Evolutionary conservation across 2,888 invertebrate genomes (phyloP), one percentile per base, ranked within the genome.

Genomic region (Trichopria drosophilae): DNA sequence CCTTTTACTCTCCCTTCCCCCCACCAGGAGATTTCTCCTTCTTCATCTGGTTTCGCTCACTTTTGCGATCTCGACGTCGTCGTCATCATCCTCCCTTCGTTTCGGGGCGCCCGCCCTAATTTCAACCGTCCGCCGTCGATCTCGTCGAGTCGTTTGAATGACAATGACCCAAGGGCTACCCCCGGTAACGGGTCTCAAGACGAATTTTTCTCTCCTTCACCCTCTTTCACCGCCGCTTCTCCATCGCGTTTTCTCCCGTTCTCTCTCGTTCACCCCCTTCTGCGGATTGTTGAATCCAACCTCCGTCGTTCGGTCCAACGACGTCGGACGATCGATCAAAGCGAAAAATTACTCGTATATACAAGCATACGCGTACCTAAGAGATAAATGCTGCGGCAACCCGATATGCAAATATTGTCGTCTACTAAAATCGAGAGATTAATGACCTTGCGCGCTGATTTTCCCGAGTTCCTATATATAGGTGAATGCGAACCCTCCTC

Each of bases 371-470:
- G n/a, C n/a, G n/a, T n/a, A n/a, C n/a, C n/a, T n/a, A n/a, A n/a
- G n/a, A n/a, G n/a, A n/a, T n/a, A n/a, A n/a, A n/a, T n/a, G 51
- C 41, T 34, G 59, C 28, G 51, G 69, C 62, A 67, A 74, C 71
- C 68, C 69, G 72, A 74, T 74, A 74, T 74, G 73, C 72, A 72
- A 74, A 74, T 73, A 74, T 73, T 74, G 64, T 67, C 62, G 59
- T 62, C 67, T 64, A 67, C 65, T 68, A 68, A 67, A 63, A 53
- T 53, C 58, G 56, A 57, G 68, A 72, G 72, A 72, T 72, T 72
- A 71, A 72, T 72, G 72, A 69, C 18, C 39, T 35, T 5, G 13
- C 16, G 28, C 45, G 36, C 13, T 26, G 13, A 4, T 31, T 26
- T 28, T 15, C 34, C 10, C 18, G n/a, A 22, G 26, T 39, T 24